These are phyloP conservation scores for Leucoptera coffeella DNA, from an alignment of 2,888 invertebrate species.

Conservation along the genomic window DNA sequence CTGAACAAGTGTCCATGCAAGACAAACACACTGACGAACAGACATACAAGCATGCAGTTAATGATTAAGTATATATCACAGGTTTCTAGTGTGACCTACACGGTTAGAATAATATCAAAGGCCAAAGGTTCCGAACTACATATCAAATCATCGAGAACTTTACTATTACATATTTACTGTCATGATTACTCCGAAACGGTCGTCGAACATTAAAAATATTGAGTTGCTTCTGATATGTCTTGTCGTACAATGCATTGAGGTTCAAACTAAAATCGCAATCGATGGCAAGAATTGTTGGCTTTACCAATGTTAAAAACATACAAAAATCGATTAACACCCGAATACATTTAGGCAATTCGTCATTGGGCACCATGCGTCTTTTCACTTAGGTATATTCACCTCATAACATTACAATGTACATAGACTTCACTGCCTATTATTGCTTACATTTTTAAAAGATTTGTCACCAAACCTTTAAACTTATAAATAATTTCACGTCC, in stretches of 20 bases:
- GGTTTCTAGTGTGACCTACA: slow-evolving; percentile 43
- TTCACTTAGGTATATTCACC: slow-evolving; percentile 17
- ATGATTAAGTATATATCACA: slow-evolving; percentile 38
- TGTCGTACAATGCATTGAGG: slow-evolving; percentile 20
- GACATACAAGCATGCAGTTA: slow-evolving; percentile 30
- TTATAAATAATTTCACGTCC: slow-evolving; percentile 51
- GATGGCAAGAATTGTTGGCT: slow-evolving; percentile 37
- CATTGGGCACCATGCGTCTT: slow-evolving; percentile 38
- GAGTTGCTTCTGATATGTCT: slow-evolving; percentile 41
- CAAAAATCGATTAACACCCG: slow-evolving; percentile 36
- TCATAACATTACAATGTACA: slow-evolving; percentile 48
- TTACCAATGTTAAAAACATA: slow-evolving; percentile 27
- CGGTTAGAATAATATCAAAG: slow-evolving; percentile 14
- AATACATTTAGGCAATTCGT: slow-evolving; percentile 40
- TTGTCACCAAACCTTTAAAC: slow-evolving; percentile 45
- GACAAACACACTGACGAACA: slow-evolving; percentile 26
- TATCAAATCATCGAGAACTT: not conserved
- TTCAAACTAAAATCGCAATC: slow-evolving; percentile 9
- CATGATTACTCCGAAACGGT: no score
- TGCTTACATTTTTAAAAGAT: slow-evolving; percentile 52
- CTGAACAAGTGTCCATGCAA: slow-evolving; percentile 6
- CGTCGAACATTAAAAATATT: slow-evolving; percentile 11
- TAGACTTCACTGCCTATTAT: slow-evolving; percentile 46
- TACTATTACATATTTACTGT: no score
- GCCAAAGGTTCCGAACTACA: not conserved